A percentile compares a stretch with the other conserved stretches of the same genome.
phyloP scores from a whole-genome alignment of 2,113 vertebrate genomes.

The Taxidea taxus region DNA sequence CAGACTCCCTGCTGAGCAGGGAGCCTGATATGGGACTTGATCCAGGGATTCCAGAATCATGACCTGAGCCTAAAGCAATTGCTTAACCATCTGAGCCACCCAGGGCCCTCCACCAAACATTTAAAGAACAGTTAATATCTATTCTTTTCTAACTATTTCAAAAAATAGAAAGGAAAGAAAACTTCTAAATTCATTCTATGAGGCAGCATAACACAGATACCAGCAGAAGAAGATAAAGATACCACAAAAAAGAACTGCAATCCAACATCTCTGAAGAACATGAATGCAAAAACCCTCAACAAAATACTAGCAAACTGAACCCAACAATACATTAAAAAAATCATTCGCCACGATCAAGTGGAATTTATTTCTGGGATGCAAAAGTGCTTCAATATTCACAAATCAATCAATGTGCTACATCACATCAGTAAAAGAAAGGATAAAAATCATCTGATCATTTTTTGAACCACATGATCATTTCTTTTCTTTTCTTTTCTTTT shows the following conservation, averaged over 20 bases:
- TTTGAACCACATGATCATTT: no score
- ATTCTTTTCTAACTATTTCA: not conserved
- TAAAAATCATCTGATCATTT: not conserved
- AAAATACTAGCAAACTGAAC: not conserved
- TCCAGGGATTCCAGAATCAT: no score
- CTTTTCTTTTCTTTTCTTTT: no score
- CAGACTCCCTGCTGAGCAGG: no score
- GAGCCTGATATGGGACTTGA: no score
- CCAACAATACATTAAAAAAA: not conserved
- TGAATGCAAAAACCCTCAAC: not conserved
- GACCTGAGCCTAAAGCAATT: no score
- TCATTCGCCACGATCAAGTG: not conserved
- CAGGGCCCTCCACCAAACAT: no score
- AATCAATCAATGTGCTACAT: not conserved
- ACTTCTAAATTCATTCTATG: not conserved
- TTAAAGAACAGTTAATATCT: not conserved
- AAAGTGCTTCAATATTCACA: not conserved
- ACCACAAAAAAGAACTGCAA: not conserved
- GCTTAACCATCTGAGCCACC: no score
- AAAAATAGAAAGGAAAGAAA: not conserved
- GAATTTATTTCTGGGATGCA: not conserved
- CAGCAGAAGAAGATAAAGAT: not conserved
- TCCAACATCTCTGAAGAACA: not conserved
- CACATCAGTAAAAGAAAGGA: not conserved
- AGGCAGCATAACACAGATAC: not conserved